phyloP scores from a whole-genome alignment of 2,113 vertebrate genomes.

The Galemys pyrenaicus region DNA sequence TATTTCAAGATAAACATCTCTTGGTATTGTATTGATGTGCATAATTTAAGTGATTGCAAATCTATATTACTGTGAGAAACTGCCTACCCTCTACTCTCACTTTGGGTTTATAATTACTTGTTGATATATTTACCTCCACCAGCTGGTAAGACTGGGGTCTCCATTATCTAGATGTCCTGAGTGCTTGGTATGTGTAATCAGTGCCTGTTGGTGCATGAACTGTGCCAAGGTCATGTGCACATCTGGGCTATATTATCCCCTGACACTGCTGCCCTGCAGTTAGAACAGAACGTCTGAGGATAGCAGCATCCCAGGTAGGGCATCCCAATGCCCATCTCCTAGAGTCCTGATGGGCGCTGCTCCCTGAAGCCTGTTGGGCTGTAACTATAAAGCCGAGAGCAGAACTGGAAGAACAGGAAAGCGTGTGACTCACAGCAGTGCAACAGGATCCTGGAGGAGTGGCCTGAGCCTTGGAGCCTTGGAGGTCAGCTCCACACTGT shows the following conservation, averaged over 20 bases:
- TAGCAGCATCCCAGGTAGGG: not conserved
- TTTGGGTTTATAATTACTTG: not conserved
- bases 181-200: not conserved
- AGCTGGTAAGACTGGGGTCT: not conserved
- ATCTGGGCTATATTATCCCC: not conserved
- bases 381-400: slow-evolving; percentile 47
- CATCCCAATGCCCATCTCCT: not conserved
- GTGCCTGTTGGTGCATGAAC: not conserved
- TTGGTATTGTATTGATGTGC: not conserved
- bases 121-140: not conserved
- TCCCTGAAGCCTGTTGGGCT: not conserved
- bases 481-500: not conserved
- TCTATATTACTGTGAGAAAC: not conserved
- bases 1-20: not conserved
- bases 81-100: not conserved
- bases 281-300: not conserved
- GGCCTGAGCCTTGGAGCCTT: slow-evolving; percentile 15
- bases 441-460: slow-evolving; percentile 74
- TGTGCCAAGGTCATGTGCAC: not conserved
- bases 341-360: not conserved
- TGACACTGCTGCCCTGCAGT: not conserved
- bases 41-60: not conserved
- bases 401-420: slow-evolving; percentile 84
- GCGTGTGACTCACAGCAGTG: slow-evolving; percentile 77
- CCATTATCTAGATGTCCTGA: not conserved